Percentiles rank a stretch among this genome's conserved stretches.
Evolutionary conservation across 1,140 invertebrate species (phyloP).

Genomic region (Cydia strobilella): DNA sequence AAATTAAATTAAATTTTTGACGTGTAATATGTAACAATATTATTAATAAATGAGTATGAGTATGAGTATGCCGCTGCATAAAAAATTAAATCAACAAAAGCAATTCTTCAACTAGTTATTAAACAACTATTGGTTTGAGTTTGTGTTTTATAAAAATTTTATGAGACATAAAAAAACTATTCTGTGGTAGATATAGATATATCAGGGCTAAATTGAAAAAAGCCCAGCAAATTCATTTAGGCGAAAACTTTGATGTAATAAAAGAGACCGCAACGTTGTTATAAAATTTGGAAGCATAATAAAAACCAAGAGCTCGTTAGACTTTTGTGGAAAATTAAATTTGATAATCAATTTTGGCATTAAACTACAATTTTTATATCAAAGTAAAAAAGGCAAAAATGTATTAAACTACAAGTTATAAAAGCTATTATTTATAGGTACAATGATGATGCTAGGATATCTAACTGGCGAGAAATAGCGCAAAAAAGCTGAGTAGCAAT

Average conservation of each 20-base stretch:
- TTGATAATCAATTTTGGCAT: background rate
- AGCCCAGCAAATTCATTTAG: background rate
- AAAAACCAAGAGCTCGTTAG: conserved; percentile 10
- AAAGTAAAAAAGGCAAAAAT: no score
- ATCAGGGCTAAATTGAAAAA: background rate
- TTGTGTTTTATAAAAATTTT: background rate
- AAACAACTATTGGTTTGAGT: background rate
- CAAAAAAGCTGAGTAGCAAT: no score
- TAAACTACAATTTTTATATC: background rate
- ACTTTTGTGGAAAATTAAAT: background rate
- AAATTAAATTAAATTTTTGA: no score
- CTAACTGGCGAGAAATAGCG: no score
- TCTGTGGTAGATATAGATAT: background rate
- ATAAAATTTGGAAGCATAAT: background rate
- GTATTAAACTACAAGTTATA: background rate
- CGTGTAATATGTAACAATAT: no score
- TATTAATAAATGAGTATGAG: no score
- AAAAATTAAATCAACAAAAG: background rate
- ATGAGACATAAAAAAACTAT: background rate
- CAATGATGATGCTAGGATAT: no score
- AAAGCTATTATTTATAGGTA: no score
- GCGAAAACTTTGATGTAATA: conserved; percentile 4
- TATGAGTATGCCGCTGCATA: no score
- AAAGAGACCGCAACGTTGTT: conserved; percentile 8
- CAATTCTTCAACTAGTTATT: background rate